phyloP scores from a whole-genome alignment of 2,888 invertebrate genomes.

The Cenopis cana region DNA sequence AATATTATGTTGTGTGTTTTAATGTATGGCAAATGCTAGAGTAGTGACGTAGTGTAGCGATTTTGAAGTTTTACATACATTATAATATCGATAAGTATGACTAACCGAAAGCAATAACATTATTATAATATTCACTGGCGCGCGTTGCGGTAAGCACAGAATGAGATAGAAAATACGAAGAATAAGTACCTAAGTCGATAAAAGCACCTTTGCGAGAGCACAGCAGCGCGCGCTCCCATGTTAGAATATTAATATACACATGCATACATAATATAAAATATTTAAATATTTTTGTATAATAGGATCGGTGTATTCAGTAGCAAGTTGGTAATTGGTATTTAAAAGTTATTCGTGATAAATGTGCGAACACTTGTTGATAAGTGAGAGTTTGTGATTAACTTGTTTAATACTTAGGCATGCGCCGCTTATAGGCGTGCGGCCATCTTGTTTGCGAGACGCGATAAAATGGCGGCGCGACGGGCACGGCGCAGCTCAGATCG shows the following conservation, averaged over 20 bases:
- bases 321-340: slow-evolving; percentile 79
- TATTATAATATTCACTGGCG: slow-evolving; percentile 71
- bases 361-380: slow-evolving; percentile 64
- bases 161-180: slow-evolving; percentile 19
- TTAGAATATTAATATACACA: slow-evolving; percentile 77
- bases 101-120: slow-evolving; percentile 83
- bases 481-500: slow-evolving; percentile 19
- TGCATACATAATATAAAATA: slow-evolving; percentile 74
- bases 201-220: slow-evolving; percentile 47
- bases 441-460: slow-evolving; percentile 58
- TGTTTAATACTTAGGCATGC: slow-evolving; percentile 62
- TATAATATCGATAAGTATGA: slow-evolving; percentile 71
- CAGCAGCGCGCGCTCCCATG: slow-evolving; percentile 74
- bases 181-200: slow-evolving; percentile 18
- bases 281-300: slow-evolving; percentile 84
- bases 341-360: slow-evolving; percentile 66
- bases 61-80: slow-evolving; percentile 83
- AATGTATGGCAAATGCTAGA: slow-evolving; percentile 82
- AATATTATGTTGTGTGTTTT: slow-evolving; percentile 78
- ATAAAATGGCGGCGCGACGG: slow-evolving; percentile 38
- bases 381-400: slow-evolving; percentile 69
- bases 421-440: slow-evolving; percentile 78
- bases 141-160: slow-evolving; percentile 68
- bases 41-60: slow-evolving; percentile 81
- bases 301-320: slow-evolving; percentile 81